A percentile compares a stretch with the other conserved stretches of the same genome.
These are phyloP conservation scores for Drosophila mimetica DNA, from an alignment of 2,888 invertebrate genomes.

Conservation along the genomic window DNA sequence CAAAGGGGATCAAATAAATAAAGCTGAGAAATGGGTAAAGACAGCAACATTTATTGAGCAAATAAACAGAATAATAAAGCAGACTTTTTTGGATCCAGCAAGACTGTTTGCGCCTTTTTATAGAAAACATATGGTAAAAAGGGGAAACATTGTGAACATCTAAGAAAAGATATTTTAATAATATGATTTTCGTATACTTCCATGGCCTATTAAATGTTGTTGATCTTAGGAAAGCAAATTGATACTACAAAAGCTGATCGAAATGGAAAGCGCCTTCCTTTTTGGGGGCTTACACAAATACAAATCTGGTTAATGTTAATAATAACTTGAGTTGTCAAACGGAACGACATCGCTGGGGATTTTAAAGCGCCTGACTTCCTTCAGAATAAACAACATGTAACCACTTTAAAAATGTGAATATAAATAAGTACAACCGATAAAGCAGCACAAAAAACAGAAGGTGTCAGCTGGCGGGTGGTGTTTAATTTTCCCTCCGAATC, in stretches of 20 bases:
- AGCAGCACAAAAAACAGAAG: conserved; percentile 27
- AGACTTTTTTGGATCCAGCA: neutral
- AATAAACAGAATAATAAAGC: conserved; percentile 1
- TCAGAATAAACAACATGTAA: conserved; percentile 10
- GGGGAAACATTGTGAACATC: neutral
- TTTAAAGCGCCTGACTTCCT: conserved; percentile 34
- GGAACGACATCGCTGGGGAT: conserved; percentile 12
- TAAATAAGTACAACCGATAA: conserved; percentile 29
- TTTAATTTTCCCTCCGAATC: conserved; percentile 12
- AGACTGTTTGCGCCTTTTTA: neutral
- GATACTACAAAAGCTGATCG: neutral
- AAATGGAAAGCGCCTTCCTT: conserved; percentile 11
- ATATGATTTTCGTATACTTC: neutral
- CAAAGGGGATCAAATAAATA: neutral
- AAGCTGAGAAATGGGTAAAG: neutral
- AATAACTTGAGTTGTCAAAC: conserved; percentile 12
- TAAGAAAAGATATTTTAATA: neutral
- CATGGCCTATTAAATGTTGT: neutral
- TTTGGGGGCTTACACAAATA: conserved; percentile 4
- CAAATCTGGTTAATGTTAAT: conserved; percentile 18
- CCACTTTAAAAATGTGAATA: conserved; percentile 19
- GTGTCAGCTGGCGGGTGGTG: conserved; percentile 29
- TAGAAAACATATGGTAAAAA: conserved; percentile 7
- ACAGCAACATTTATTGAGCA: neutral
- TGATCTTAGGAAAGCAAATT: neutral